Base-by-base conservation (phyloP, 2,113 vertebrate genomes). In the Notothenia rossii region DNA sequence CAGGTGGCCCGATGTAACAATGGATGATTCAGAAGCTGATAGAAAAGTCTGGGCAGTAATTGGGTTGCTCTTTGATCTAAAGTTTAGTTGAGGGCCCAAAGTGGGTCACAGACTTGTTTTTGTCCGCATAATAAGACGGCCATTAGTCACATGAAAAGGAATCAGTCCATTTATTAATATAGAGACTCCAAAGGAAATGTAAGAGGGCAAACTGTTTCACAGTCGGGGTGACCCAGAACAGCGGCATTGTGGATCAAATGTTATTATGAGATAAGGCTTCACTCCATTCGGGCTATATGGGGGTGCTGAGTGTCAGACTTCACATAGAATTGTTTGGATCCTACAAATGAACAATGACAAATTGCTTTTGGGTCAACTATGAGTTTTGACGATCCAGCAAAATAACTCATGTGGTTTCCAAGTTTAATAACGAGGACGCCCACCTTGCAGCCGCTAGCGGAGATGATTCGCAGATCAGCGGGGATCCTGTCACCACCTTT, bases 401-500 rank as follows among this genome's bases (percentile, higher is more conserved):
- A 40, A 8, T 6, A 40, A 40, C 36, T 40, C 36, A 7, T 8
- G 36, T 3, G 29, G 3, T 17, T 61, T 15, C 50, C 6, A 53
- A 45, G 58, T 14, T 48, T n/a, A 63, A 62, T 0, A 6, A 14
- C 36, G n/a, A 45, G 43, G 72, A 6, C 7, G 3, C 80, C 59
- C 72, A 98, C 98, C 96, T 99, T 99, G 94, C 98, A 99, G 73
- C 97, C 97, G 14, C 97, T 96, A 2, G 98, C 97, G 36, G 97
- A 99, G 79, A 99, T 97, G 76, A 99, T 97, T 22, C 98, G 83
- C 91, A 99, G 94, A 83, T 99, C 98, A 0, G 98, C 98, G 2
- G 98, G 98, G 90, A 99, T 98, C 84, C 98, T 91, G 91, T 99
- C 98, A 18, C 98, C 98, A 13, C 98, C 98, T 67, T 99, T 99